Evolutionary conservation across 1,140 invertebrate species (phyloP), one percentile per base, ranked within the genome.

Genomic region (Drosophila bocki): DNA sequence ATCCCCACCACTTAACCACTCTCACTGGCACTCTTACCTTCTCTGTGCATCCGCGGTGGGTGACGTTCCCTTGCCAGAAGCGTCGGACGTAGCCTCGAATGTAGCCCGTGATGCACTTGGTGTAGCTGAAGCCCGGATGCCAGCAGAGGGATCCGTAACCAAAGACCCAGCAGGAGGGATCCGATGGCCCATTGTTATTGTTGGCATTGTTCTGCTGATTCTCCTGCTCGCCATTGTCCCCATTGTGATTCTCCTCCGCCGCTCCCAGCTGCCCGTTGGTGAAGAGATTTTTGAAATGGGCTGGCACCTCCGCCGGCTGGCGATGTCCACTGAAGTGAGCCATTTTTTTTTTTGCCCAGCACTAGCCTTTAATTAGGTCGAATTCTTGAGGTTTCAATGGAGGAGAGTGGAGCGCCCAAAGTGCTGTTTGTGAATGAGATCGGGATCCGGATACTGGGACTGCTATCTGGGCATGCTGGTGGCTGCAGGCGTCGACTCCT

Each of bases 101-200:
- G 78, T 95, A 95, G 9, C 97, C 97, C 11, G 95, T 94, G 6
- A 95, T 93, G 32, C 95, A 95, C 80, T 95, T 94, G 67, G 94
- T 93, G 91, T 95, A 97, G 64, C 95, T 94, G 90, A 98, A 98
- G 32, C 97, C 97, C 0, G 97, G 97, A 92, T 96, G 94, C 97
- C 97, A 98, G 93, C 97, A 97, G 5, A 98, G 90, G 1, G 97
- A 97, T 12, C 97, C 97, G 81, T 98, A 98, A 0, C 96, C 97
- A 81, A 98, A 98, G 15, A 98, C 94, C 97, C 97, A 98, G 22
- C 95, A 82, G 32, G 75, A 53, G 9, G 82, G 13, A 61, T 90
- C 44, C 41, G 67, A 29, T 15, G 72, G 72, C 7, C 58, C 61
- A 32, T 77, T 70, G 35, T 77, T 81, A 7, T 70, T 81, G 17